phyloP scores from a whole-genome alignment of 2,888 invertebrate species.

The Campopleginae sp. region DNA sequence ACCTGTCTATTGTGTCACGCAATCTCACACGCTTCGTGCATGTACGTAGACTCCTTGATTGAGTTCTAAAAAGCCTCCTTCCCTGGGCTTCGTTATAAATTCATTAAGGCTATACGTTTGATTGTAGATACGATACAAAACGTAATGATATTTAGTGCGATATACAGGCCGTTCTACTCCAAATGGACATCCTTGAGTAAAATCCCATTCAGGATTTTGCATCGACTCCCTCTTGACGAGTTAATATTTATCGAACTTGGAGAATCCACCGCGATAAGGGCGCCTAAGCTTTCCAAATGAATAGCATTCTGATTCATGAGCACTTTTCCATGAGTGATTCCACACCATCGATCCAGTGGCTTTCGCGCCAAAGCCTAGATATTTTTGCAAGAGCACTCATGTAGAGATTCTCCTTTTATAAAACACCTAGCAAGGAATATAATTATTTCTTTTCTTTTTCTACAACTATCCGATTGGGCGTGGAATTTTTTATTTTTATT shows the following conservation, averaged over 20 bases:
- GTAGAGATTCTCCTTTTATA: too few relatives aligned
- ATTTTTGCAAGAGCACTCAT: too few relatives aligned
- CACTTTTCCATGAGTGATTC: too few relatives aligned
- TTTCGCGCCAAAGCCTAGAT: too few relatives aligned
- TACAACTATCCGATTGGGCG: neutral
- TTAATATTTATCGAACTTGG: neutral
- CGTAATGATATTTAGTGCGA: neutral
- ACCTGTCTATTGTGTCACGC: conserved; percentile 8
- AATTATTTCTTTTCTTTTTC: too few relatives aligned
- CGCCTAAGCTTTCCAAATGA: neutral
- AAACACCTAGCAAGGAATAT: too few relatives aligned
- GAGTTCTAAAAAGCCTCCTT: neutral
- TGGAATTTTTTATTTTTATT: neutral
- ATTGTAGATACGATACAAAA: neutral
- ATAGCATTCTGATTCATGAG: too few relatives aligned
- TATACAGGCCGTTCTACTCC: neutral
- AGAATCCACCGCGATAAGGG: neutral
- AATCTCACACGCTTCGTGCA: neutral
- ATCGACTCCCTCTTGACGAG: neutral
- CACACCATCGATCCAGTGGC: too few relatives aligned
- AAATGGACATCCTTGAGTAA: neutral
- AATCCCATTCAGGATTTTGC: neutral
- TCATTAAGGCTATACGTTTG: conserved; percentile 10
- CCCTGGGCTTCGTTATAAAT: conserved; percentile 8
- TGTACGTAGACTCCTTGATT: neutral